Evolutionary conservation across 2,797 vertebrate genomes (phyloP).

Genomic region (Acanthurus lineatus): DNA sequence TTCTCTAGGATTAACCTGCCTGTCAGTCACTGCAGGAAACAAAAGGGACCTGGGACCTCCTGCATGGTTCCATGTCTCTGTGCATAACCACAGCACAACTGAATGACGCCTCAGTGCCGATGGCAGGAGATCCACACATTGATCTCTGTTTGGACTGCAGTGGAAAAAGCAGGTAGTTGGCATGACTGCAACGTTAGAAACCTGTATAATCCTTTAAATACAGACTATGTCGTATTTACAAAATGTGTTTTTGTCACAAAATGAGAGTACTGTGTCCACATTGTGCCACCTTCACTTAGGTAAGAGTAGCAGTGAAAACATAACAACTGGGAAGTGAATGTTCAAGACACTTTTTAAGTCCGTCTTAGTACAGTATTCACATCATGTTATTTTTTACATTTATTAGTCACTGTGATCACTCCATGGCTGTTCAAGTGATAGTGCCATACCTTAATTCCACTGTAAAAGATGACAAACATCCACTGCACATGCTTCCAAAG

Average conservation of each 20-base stretch:
- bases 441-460: background rate
- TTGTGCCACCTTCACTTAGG: conserved; percentile 2
- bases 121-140: conserved; percentile 20
- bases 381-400: background rate
- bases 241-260: conserved; percentile 29
- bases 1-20: conserved; percentile 73
- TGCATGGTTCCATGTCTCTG: conserved; percentile 61
- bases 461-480: conserved; percentile 10
- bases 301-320: too few relatives aligned
- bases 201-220: conserved; percentile 55
- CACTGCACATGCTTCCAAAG: background rate
- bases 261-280: conserved; percentile 2
- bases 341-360: too few relatives aligned
- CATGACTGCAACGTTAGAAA: conserved; percentile 33
- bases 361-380: background rate
- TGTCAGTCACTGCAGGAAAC: conserved; percentile 74
- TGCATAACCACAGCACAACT: conserved; percentile 51
- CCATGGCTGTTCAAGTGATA: background rate
- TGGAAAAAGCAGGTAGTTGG: conserved; percentile 31
- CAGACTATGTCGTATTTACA: conserved; percentile 4
- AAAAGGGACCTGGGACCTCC: conserved; percentile 71
- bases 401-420: background rate
- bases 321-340: too few relatives aligned
- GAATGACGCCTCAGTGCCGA: conserved; percentile 28
- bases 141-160: conserved; percentile 28